Percentiles rank a stretch among this genome's conserved stretches.
phyloP scores from a whole-genome alignment of 2,113 vertebrate genomes.

The Neotoma lepida region DNA sequence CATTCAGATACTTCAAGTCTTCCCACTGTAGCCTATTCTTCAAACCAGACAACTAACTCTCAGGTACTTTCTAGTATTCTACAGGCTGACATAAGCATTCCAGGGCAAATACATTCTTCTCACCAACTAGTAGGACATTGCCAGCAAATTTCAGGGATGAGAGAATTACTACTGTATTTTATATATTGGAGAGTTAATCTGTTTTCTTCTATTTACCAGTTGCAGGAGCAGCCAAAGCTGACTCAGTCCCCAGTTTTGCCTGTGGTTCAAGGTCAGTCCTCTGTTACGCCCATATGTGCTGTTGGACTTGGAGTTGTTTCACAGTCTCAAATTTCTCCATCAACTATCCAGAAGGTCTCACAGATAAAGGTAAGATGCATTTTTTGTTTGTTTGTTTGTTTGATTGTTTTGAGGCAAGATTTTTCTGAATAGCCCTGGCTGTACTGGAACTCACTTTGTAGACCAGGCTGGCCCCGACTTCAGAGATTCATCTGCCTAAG shows the following conservation, averaged over 20 bases:
- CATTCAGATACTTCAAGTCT: constrained; percentile 78
- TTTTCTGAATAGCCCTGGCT: background rate
- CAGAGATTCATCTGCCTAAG: background rate
- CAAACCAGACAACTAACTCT: constrained; percentile 86
- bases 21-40: constrained; percentile 72
- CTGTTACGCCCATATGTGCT: constrained; percentile 82
- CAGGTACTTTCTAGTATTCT: constrained; percentile 84
- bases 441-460: background rate
- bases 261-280: constrained; percentile 83
- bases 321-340: constrained; percentile 86
- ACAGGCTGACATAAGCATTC: constrained; percentile 82
- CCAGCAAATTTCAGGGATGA: constrained; percentile 86
- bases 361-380: constrained; percentile 84
- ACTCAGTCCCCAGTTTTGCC: constrained; percentile 83
- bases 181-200: constrained; percentile 49
- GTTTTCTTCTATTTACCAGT: constrained; percentile 63
- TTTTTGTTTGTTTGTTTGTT: background rate
- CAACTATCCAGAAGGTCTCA: constrained; percentile 86
- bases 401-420: background rate
- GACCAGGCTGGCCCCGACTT: background rate
- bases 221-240: constrained; percentile 73
- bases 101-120: constrained; percentile 72
- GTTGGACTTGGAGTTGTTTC: constrained; percentile 84
- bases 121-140: constrained; percentile 79
- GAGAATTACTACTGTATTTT: constrained; percentile 54